These are phyloP conservation scores for Arctopsyche grandis DNA, from an alignment of 1,140 invertebrate genomes.

Conservation along the genomic window DNA sequence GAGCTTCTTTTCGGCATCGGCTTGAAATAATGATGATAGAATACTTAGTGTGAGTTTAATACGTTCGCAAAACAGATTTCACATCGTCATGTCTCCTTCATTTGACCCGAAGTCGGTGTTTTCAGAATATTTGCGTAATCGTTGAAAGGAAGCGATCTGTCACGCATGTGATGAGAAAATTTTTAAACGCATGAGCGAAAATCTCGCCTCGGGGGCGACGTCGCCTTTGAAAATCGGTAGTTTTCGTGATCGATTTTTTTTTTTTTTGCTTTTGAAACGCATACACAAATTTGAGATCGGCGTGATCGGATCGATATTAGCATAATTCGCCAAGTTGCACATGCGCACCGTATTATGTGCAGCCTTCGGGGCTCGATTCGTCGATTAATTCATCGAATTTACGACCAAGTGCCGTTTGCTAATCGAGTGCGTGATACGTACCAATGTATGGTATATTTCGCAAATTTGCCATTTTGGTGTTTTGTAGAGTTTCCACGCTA, in stretches of 20 bases:
- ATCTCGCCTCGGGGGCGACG: background rate
- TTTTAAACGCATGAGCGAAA: background rate
- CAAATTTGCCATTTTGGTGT: background rate
- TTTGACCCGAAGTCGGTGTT: background rate
- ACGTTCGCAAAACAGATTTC: too few species aligned
- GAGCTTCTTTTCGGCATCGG: too few species aligned
- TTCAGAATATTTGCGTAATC: conserved; percentile 24
- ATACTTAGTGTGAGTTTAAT: too few species aligned
- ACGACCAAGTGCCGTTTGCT: too few species aligned
- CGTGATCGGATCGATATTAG: background rate
- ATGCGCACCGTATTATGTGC: background rate
- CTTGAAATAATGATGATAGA: too few species aligned
- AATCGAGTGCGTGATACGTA: too few species aligned
- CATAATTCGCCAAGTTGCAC: background rate
- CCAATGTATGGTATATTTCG: background rate
- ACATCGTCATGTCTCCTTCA: background rate
- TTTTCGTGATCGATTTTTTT: too few species aligned
- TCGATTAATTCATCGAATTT: background rate
- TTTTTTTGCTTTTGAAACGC: too few species aligned
- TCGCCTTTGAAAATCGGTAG: background rate
- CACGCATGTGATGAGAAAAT: background rate
- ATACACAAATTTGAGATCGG: background rate
- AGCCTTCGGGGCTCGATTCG: background rate
- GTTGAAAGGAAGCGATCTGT: conserved; percentile 4
- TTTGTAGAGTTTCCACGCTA: background rate